Evolutionary conservation across 1,140 invertebrate genomes (phyloP), one percentile per base, ranked within the genome.

Genomic region (Stenopsyche tienmushanensis): DNA sequence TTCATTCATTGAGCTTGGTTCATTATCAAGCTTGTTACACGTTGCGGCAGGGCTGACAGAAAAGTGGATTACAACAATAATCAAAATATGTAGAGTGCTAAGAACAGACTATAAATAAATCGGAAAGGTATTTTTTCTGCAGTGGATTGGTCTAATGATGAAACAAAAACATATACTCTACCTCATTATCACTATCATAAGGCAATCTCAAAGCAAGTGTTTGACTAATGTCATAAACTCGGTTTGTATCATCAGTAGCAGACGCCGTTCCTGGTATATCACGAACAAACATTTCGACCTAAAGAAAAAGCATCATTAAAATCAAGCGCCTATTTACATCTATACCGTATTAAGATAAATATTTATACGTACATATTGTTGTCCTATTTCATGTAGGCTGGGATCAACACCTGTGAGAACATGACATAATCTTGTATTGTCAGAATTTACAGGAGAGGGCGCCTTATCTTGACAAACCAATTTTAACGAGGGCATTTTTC

Each of bases 181-280:
- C 54, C 54, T 34, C 54, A 41, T 15, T 57, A 18, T 57, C 54
- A 41, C 54, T 57, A 17, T 42, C 54, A 42, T 25, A 41, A 23
- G 25, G 18, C 23, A 53, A 26, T 57, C 54, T 41, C 8, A 41
- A 20, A 8, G n/a, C 15, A 9, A 18, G 29, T 25, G 54, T 25
- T 17, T 57, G 54, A 42, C 8, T 57, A 39, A 57, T 41, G 41
- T 57, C 54, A 7, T 3, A 7, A n/a, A n/a, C n/a, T n/a, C n/a
- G n/a, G n/a, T n/a, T n/a, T n/a, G n/a, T n/a, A n/a, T n/a, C n/a
- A n/a, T n/a, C n/a, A n/a, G n/a, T 25, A 57, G 26, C 18, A n/a
- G 54, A 41, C 3, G 54, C 18, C 17, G 54, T 17, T 41, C 39
- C 54, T 10, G 15, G 18, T 41, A 57, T 15, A 21, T 57, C 54